Conservation (phyloP, 2,797 vertebrate species). For the Calcarius lapponicus region DNA sequence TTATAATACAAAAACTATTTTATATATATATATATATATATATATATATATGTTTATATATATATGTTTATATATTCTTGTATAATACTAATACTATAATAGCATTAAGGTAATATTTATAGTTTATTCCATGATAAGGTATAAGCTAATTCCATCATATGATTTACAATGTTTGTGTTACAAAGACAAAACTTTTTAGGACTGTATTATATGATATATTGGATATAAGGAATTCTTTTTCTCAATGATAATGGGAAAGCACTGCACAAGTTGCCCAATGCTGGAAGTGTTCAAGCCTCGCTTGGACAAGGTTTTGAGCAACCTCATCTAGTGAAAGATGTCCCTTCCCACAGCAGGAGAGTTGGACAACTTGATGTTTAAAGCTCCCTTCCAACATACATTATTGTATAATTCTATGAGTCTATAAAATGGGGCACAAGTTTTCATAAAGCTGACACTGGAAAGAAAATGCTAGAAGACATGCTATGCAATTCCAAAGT, state of each 20-base stretch:
- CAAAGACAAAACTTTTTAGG: neutral
- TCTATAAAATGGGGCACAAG: neutral
- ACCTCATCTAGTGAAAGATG: fast-evolving
- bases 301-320: neutral
- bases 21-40: too few relatives aligned
- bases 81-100: neutral
- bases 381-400: neutral
- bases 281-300: neutral
- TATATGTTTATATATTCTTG: neutral
- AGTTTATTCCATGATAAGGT: neutral
- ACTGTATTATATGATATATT: neutral
- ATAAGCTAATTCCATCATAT: neutral
- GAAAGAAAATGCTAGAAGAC: neutral
- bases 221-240: neutral
- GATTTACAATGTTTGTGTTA: neutral
- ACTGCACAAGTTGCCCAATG: neutral
- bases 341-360: fast-evolving
- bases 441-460: neutral
- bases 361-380: neutral
- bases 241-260: fast-evolving
- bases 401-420: neutral
- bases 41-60: too few relatives aligned
- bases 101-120: neutral
- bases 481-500: neutral
- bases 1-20: neutral